A percentile compares a stretch with the other conserved stretches of the same genome.
These are phyloP conservation scores for Nerophis ophidion DNA, from an alignment of 2,113 vertebrate genomes.

Conservation along the genomic window DNA sequence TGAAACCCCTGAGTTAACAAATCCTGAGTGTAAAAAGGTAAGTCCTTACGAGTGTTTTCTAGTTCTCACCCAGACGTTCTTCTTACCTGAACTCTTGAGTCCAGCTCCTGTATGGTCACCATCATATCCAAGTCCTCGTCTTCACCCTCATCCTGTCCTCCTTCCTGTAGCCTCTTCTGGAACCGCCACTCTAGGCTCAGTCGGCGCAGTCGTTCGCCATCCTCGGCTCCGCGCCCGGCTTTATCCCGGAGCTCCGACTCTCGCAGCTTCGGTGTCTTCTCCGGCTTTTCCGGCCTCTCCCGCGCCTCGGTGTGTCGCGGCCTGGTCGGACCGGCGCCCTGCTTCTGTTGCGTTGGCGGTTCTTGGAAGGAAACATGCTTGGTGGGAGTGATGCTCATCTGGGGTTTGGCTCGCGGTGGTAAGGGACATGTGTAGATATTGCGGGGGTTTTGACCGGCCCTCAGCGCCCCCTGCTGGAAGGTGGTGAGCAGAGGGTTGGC, in stretches of 20 bases:
- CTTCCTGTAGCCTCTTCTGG: slow-evolving; percentile 84
- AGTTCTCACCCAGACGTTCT: neutral
- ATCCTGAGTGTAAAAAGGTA: too few species aligned
- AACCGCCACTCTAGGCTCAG: slow-evolving; percentile 91
- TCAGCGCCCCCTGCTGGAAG: slow-evolving; percentile 28
- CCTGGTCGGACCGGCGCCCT: slow-evolving; percentile 55
- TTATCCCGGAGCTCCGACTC: slow-evolving; percentile 78
- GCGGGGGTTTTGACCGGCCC: neutral
- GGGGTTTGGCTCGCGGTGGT: slow-evolving; percentile 54
- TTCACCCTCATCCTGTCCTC: slow-evolving; percentile 78
- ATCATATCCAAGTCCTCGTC: slow-evolving; percentile 80
- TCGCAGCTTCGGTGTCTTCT: slow-evolving; percentile 75
- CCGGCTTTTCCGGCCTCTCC: slow-evolving; percentile 78
- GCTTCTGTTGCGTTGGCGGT: slow-evolving; percentile 71
- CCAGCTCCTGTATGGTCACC: slow-evolving; percentile 77
- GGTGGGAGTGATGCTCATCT: slow-evolving; percentile 54
- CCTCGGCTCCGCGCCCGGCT: slow-evolving; percentile 69
- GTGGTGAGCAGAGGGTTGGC: slow-evolving; percentile 54
- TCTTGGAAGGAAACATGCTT: slow-evolving; percentile 85
- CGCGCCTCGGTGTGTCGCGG: slow-evolving; percentile 76
- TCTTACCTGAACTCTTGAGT: slow-evolving; percentile 77
- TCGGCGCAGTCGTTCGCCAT: slow-evolving; percentile 77
- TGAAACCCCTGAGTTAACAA: too few species aligned
- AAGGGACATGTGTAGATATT: slow-evolving; percentile 7
- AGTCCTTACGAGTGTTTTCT: too few species aligned